Conservation (phyloP, 2,888 invertebrate species). For the Drosophila sordidula region DNA sequence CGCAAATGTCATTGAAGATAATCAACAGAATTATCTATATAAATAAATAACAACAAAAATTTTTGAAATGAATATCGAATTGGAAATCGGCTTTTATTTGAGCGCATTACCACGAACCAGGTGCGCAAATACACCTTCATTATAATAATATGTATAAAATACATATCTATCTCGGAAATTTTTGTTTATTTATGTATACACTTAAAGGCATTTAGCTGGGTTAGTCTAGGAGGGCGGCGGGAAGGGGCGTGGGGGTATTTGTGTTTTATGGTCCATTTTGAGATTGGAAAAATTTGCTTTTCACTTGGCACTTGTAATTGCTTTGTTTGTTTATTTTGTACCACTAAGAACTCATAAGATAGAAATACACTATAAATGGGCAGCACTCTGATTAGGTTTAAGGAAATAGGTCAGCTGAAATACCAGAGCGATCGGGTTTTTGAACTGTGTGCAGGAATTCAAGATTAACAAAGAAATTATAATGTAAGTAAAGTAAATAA, state of each 20-base stretch:
- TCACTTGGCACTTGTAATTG: constrained; percentile 61
- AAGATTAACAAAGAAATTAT: too few relatives aligned
- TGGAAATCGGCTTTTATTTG: constrained; percentile 34
- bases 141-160: constrained; percentile 16
- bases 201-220: constrained; percentile 17
- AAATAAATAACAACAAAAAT: constrained; percentile 58
- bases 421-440: not conserved
- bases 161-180: constrained; percentile 25
- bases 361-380: constrained; percentile 9
- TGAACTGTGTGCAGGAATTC: constrained; percentile 1
- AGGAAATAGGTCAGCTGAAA: constrained; percentile 29
- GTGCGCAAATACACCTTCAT: constrained; percentile 41
- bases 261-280: constrained; percentile 35
- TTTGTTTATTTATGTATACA: constrained; percentile 42
- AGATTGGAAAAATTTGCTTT: constrained; percentile 61
- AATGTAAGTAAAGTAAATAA: too few relatives aligned
- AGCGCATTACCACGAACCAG: constrained; percentile 51
- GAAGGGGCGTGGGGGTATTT: constrained; percentile 3
- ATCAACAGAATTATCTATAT: constrained; percentile 61
- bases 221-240: not conserved
- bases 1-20: constrained; percentile 59
- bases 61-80: constrained; percentile 9
- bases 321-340: constrained; percentile 56
- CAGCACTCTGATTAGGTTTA: not conserved
- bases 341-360: constrained; percentile 18